Evolutionary conservation across 1,140 invertebrate species (phyloP), one percentile per base, ranked within the genome.

Genomic region (Drusus annulatus): DNA sequence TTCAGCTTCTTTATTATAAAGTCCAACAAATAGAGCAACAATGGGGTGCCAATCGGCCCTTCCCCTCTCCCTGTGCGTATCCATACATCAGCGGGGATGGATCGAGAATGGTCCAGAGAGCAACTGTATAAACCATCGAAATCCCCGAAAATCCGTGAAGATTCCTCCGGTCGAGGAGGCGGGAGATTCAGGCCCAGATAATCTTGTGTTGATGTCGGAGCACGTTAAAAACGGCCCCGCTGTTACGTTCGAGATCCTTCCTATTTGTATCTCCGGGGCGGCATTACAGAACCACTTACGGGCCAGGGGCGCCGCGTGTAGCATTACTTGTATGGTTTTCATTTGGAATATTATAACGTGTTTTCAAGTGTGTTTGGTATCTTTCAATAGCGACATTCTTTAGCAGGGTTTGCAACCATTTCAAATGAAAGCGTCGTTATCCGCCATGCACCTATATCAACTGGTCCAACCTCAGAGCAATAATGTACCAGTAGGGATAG

Each of bases 161-260:
- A 25, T 74, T 56, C 50, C 15, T 19, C 15, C 23, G 15, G 50
- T 13, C 19, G 76, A 62, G 16, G 28, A 17, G 5, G 36, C 50
- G 60, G 31, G 62, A 51, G 15, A 17, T 45, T 19, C 16, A 17
- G 13, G 52, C 76, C 10, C 15, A 71, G 76, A 81, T 83, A 83
- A 83, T 81, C 82, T 74, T 19, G 63, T 65, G 62, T 76, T 83
- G 82, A 83, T 83, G 81, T 79, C 79, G 51, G 36, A 13, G 28
- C 50, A 78, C 63, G 73, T 76, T 65, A 80, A 65, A 60, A 45
- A 74, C 78, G 79, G 79, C 76, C 79, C 52, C 31, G 60, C 76
- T 36, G 17, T 76, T 31, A 25, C 62, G 19, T 13, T 45, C 8
- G 73, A 56, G 54, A 80, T 79, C 78, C 78, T 78, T 82, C 81